Base-by-base conservation (phyloP, 2,888 invertebrate species). In the Palloptera scutellata region DNA sequence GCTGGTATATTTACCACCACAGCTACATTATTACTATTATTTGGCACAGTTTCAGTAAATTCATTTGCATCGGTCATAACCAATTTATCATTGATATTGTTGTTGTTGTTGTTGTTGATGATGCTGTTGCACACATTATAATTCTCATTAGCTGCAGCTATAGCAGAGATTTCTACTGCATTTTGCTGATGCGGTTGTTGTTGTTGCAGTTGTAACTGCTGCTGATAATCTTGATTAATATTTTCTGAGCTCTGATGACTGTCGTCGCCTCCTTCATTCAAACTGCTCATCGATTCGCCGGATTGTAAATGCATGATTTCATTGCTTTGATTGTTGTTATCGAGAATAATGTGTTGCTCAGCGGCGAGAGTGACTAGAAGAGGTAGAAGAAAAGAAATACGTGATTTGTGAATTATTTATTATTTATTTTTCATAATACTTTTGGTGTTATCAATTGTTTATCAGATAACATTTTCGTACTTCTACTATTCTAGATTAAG, bases 31-130 rank as follows among this genome's bases (percentile, higher is more conserved):
- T 67, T n/a, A n/a, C n/a, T 63, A 15, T 45, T 61, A 68, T 73
- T 76, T 76, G 75, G 76, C 73, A 76, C 73, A 58, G 73, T 75
- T 66, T 76, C 75, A 65, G 71, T 73, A 66, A 65, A 61, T 64
- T 75, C 74, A 59, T 54, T 67, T n/a, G 60, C 40, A 55, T 52
- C 59, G 40, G 42, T n/a, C 55, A 43, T 64, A 20, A 53, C 51
- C 12, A 57, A n/a, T 10, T 52, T 13, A 20, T 64, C 54, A 45
- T 58, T 64, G 41, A 40, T 57, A 57, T 15, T 51, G 63, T 52
- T 69, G 67, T 43, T 61, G 67, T 54, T 72, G 67, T 52, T 13
- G 19, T 62, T 58, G 52, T 58, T 64, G 20, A 19, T 57, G 60
- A 11, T 51, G 63, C 48, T 69, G 66, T 43, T 61, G 67, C 54